Conservation (phyloP, 2,888 invertebrate genomes). For the Euplexia lucipara region DNA sequence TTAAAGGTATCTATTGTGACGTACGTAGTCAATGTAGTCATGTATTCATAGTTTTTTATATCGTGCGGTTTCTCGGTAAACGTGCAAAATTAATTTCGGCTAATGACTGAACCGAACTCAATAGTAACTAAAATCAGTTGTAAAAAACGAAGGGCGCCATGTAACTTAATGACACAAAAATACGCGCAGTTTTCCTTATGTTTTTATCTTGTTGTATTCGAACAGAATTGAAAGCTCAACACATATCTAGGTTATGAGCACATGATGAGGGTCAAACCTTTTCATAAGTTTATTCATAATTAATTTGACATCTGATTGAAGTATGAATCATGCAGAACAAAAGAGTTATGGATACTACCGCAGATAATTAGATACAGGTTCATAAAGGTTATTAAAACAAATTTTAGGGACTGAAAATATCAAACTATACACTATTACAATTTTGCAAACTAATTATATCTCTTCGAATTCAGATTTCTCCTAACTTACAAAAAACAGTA, state of each 20-base stretch:
- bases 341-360: no score
- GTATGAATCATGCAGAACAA: no score
- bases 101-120: slow-evolving; percentile 6
- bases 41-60: slow-evolving; percentile 16
- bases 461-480: no score
- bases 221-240: slow-evolving; percentile 33
- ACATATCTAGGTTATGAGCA: background rate
- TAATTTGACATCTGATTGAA: no score
- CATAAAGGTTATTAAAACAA: no score
- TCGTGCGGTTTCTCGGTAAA: slow-evolving; percentile 27
- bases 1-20: background rate
- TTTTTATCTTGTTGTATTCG: slow-evolving; percentile 14
- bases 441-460: no score
- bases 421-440: no score
- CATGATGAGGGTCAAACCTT: slow-evolving; percentile 6
- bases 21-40: background rate
- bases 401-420: no score
- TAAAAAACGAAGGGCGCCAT: slow-evolving; percentile 29
- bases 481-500: no score
- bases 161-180: slow-evolving; percentile 17
- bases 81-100: slow-evolving; percentile 9
- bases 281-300: background rate
- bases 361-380: no score
- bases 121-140: slow-evolving; percentile 2
- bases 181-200: slow-evolving; percentile 28